Conservation (phyloP, 1,140 invertebrate species). For the Microplitis mediator region DNA sequence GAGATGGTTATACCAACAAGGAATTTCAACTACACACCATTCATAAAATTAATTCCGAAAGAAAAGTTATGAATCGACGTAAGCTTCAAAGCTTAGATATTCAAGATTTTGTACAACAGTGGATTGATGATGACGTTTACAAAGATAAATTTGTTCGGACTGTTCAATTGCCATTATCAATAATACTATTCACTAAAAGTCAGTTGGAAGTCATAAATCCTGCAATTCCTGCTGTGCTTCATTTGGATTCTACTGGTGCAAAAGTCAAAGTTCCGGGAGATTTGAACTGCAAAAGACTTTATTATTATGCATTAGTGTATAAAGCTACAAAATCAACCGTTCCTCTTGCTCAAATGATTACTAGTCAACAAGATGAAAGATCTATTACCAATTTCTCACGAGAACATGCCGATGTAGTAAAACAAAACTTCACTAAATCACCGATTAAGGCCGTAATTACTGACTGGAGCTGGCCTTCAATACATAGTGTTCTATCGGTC, state of each 20-base stretch:
- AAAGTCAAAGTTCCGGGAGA: neutral
- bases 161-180: neutral
- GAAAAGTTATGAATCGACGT: too few relatives aligned
- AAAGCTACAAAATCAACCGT: neutral
- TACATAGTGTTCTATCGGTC: neutral
- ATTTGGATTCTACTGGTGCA: neutral
- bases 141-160: neutral
- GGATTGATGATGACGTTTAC: too few relatives aligned
- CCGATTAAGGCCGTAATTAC: neutral
- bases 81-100: too few relatives aligned
- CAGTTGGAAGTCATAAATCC: neutral
- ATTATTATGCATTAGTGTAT: neutral
- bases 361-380: neutral
- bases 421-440: neutral
- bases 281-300: neutral
- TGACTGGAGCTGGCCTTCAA: neutral
- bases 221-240: neutral
- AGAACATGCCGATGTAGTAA: neutral
- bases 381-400: neutral
- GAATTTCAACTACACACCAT: too few relatives aligned
- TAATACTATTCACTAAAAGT: neutral
- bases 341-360: slow-evolving; percentile 3
- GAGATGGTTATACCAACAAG: too few relatives aligned
- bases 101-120: too few relatives aligned
- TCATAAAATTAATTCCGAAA: too few relatives aligned